Percentiles rank a stretch among this genome's conserved stretches.
Conservation (phyloP, 2,888 invertebrate species). For the Abscondita cerata region DNA sequence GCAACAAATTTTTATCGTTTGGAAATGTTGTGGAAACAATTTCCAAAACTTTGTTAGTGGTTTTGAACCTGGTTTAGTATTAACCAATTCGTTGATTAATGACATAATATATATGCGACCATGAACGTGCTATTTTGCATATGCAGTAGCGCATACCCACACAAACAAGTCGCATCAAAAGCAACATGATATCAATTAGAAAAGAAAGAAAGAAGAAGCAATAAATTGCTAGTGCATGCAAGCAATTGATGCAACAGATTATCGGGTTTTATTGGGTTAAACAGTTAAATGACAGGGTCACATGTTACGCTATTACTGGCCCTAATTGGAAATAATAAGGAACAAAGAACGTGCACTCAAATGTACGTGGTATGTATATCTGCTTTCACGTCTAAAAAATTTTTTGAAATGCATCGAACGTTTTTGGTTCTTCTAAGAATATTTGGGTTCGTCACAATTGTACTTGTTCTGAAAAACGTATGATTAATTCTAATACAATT, state of each 20-base stretch:
- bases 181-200: no score
- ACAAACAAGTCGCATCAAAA: no score
- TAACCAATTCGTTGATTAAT: no score
- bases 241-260: slow-evolving; percentile 16
- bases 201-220: neutral
- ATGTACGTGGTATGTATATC: slow-evolving; percentile 5
- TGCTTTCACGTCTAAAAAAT: neutral
- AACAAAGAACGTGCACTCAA: slow-evolving; percentile 24
- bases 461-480: neutral
- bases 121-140: no score
- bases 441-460: neutral
- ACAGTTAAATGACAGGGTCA: slow-evolving; percentile 35
- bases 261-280: slow-evolving; percentile 31
- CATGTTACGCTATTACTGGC: slow-evolving; percentile 20
- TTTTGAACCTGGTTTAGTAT: no score
- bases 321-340: slow-evolving; percentile 29
- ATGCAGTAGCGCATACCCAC: no score
- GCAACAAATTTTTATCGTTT: no score
- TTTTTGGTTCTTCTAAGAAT: neutral
- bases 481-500: slow-evolving; percentile 13
- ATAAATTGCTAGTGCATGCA: neutral
- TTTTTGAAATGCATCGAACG: neutral
- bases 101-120: no score
- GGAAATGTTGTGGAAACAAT: no score
- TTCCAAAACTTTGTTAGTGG: no score